Percentiles rank a stretch among this genome's conserved stretches.
Evolutionary conservation across 2,113 vertebrate species (phyloP).

Genomic region (Pipa parva): DNA sequence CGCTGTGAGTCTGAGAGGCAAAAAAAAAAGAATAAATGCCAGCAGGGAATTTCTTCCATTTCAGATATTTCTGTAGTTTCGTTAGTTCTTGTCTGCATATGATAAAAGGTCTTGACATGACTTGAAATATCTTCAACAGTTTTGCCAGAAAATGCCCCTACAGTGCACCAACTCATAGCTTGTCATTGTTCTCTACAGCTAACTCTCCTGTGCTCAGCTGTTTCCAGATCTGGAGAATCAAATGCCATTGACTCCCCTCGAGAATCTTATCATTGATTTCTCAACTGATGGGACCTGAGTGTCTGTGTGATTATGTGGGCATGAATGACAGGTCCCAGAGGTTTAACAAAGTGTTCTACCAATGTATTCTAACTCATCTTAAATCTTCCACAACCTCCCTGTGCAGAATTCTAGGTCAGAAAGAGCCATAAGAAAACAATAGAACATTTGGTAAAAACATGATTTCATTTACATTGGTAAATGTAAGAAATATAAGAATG

Average conservation of each 20-base stretch:
- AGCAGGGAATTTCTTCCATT: slow-evolving; percentile 33
- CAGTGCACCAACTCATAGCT: slow-evolving; percentile 16
- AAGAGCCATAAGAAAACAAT: neutral
- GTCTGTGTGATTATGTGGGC: slow-evolving; percentile 21
- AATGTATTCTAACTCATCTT: neutral
- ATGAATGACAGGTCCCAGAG: slow-evolving; percentile 22
- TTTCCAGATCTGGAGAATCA: slow-evolving; percentile 33
- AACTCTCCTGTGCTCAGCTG: slow-evolving; percentile 10
- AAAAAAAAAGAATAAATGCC: slow-evolving; percentile 27
- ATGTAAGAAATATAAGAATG: too few species aligned
- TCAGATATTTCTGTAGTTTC: slow-evolving; percentile 31
- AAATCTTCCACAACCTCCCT: slow-evolving; percentile 8
- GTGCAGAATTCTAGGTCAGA: neutral
- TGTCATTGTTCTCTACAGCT: slow-evolving; percentile 34
- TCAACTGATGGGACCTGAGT: slow-evolving; percentile 10
- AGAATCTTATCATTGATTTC: slow-evolving; percentile 26
- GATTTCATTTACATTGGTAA: too few species aligned
- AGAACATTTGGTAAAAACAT: neutral
- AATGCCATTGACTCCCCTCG: slow-evolving; percentile 22
- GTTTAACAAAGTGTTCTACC: neutral
- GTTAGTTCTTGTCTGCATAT: slow-evolving; percentile 32
- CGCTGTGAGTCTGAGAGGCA: slow-evolving; percentile 13
- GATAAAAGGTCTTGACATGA: slow-evolving; percentile 38
- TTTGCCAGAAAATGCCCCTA: slow-evolving; percentile 30
- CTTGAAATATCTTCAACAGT: slow-evolving; percentile 36